Conservation (phyloP, 2,888 invertebrate genomes). For the Deilephila elpenor region DNA sequence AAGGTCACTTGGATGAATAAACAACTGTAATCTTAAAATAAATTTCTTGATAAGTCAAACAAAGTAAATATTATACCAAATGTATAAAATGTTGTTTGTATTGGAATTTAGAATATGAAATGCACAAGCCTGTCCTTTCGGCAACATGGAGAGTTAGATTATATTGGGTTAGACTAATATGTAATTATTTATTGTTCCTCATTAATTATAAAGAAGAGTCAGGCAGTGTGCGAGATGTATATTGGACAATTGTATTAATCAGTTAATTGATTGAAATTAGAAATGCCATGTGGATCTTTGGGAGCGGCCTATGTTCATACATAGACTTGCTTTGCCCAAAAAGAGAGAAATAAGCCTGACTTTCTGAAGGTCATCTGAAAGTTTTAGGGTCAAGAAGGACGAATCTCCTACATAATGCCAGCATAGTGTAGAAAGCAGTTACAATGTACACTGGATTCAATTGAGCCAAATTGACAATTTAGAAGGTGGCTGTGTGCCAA, state of each 20-base stretch:
- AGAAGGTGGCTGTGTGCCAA: conserved; percentile 14
- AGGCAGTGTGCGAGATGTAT: too few relatives aligned
- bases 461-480: conserved; percentile 30
- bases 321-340: too few relatives aligned
- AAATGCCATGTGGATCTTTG: too few relatives aligned
- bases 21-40: conserved; percentile 4
- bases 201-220: too few relatives aligned
- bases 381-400: conserved; percentile 6
- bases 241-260: too few relatives aligned
- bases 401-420: background rate
- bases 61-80: background rate
- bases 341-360: too few relatives aligned
- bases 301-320: too few relatives aligned
- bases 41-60: background rate
- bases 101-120: background rate
- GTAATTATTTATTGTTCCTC: too few relatives aligned
- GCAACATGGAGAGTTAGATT: too few relatives aligned
- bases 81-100: background rate
- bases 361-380: background rate
- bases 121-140: too few relatives aligned
- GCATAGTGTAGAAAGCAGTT: conserved; percentile 22
- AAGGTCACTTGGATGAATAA: conserved; percentile 9
- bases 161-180: too few relatives aligned
- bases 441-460: conserved; percentile 25
- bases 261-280: too few relatives aligned